Evolutionary conservation across 2,888 invertebrate species (phyloP).

Genomic region (Dilophus febrilis): DNA sequence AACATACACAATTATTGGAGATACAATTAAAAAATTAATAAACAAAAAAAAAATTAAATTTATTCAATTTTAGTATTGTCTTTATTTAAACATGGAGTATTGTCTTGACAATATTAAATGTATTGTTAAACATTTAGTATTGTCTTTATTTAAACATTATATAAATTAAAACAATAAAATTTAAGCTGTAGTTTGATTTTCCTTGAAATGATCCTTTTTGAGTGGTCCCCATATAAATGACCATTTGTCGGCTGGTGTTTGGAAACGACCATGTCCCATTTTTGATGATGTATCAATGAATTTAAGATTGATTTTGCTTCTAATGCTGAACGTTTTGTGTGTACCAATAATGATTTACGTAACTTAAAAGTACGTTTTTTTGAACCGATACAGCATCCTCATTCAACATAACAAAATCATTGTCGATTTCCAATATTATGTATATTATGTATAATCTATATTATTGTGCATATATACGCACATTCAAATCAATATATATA

Average conservation of each 20-base stretch:
- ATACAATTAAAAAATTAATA: too few species aligned
- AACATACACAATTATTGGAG: too few species aligned
- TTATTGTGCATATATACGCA: too few species aligned
- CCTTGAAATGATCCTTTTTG: constrained; percentile 82
- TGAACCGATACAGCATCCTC: constrained; percentile 89
- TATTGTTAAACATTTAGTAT: too few species aligned
- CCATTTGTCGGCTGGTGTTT: constrained; percentile 92
- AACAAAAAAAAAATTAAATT: too few species aligned
- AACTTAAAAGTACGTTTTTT: constrained; percentile 94
- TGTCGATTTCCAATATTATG: constrained; percentile 97
- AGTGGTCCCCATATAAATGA: constrained; percentile 93
- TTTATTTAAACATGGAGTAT: too few species aligned
- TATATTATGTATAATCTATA: too few species aligned
- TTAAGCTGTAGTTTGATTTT: constrained; percentile 61
- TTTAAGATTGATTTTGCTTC: constrained; percentile 97
- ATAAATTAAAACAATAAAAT: too few species aligned
- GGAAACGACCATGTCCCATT: constrained; percentile 99
- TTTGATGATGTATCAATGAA: constrained; percentile 99
- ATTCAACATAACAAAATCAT: constrained; percentile 98
- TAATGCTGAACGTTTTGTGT: constrained; percentile 86
- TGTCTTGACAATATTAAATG: too few species aligned
- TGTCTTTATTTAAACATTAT: too few species aligned
- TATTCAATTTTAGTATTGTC: too few species aligned
- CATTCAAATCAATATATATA: too few species aligned
- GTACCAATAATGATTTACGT: constrained; percentile 84